Conservation (phyloP, 2,797 vertebrate genomes). For the Falco rusticolus region DNA sequence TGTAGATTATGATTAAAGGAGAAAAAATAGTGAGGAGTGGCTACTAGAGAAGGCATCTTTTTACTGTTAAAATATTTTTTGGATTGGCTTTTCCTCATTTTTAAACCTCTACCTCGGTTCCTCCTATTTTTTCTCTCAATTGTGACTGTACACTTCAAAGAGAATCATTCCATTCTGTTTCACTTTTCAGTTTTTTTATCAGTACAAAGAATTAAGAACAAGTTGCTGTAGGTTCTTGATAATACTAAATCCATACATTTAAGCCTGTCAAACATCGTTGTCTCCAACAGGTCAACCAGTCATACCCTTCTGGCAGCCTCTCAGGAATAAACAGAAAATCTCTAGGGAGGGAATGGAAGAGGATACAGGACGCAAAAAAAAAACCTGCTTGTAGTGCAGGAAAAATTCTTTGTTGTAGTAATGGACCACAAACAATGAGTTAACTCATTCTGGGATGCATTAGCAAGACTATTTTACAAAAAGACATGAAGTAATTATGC, state of each 20-base stretch:
- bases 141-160: not conserved
- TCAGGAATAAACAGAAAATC: slow-evolving; percentile 35
- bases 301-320: not conserved
- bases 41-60: not conserved
- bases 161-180: not conserved
- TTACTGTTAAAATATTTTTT: not conserved
- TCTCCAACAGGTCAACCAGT: not conserved
- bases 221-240: not conserved
- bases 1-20: slow-evolving; percentile 51
- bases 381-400: not conserved
- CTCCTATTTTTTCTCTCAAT: not conserved
- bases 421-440: not conserved
- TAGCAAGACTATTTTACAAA: not conserved
- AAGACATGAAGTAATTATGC: not conserved
- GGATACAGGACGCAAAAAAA: not conserved
- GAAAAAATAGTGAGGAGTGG: slow-evolving; percentile 36
- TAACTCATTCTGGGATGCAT: slow-evolving; percentile 12
- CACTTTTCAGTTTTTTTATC: not conserved
- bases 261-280: not conserved
- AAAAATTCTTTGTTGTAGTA: slow-evolving; percentile 10
- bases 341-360: not conserved
- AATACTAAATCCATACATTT: not conserved
- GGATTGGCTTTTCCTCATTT: not conserved
- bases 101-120: not conserved
- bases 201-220: not conserved